These are phyloP conservation scores for Epistrophe grossulariae DNA, from an alignment of 2,888 invertebrate genomes.

Conservation along the genomic window DNA sequence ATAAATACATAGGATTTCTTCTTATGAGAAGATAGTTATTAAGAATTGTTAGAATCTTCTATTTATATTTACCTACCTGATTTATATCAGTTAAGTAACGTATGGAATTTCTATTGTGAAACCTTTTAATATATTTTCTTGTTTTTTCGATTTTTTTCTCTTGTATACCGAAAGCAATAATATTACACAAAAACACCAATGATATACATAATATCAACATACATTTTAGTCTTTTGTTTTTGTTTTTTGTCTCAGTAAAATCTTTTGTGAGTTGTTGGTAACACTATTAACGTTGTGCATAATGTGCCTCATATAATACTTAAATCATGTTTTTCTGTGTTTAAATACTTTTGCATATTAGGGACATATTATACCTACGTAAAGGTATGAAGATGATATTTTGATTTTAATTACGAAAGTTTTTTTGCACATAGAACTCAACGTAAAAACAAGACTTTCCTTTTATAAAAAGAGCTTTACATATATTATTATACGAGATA, in stretches of 20 bases:
- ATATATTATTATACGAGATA: not conserved
- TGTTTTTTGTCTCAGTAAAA: not conserved
- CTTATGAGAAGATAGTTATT: too few relatives aligned
- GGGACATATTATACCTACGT: not conserved
- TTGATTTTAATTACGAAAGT: conserved; percentile 60
- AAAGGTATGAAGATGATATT: conserved; percentile 10
- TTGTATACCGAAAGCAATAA: too few relatives aligned
- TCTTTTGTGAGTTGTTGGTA: not conserved
- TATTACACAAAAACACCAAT: too few relatives aligned
- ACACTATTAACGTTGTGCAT: not conserved
- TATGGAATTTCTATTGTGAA: too few relatives aligned
- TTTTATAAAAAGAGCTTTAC: conserved; percentile 38
- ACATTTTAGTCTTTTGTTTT: too few relatives aligned
- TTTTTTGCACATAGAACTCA: conserved; percentile 28
- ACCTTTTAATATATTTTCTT: too few relatives aligned
- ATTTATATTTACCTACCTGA: too few relatives aligned
- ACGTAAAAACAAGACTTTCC: conserved; percentile 59
- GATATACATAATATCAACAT: too few relatives aligned
- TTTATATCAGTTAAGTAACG: too few relatives aligned
- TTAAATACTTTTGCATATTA: not conserved
- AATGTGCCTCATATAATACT: conserved; percentile 16
- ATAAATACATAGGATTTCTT: too few relatives aligned
- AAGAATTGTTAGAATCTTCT: too few relatives aligned
- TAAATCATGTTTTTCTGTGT: conserved; percentile 3
- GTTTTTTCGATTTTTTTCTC: too few relatives aligned